Evolutionary conservation across 2,113 vertebrate genomes (phyloP).

Genomic region (Heterotilapia buettikoferi): DNA sequence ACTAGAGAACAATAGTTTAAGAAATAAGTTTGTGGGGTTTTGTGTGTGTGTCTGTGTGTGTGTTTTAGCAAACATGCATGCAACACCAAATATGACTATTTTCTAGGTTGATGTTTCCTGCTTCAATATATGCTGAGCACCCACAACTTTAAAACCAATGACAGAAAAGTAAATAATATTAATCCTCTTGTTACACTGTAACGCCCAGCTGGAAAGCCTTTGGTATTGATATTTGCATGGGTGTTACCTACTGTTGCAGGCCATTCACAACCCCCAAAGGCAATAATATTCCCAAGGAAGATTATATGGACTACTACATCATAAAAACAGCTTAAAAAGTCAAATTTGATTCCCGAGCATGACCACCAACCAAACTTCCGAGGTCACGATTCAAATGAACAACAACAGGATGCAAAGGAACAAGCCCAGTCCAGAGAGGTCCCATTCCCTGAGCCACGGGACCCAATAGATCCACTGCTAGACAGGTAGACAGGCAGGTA

Average conservation of each 20-base stretch:
- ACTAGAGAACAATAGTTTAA: background rate
- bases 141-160: background rate
- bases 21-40: background rate
- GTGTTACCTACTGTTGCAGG: background rate
- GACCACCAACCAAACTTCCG: accelerated
- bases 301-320: background rate
- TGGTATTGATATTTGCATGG: background rate
- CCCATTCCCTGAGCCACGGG: background rate
- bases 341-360: background rate
- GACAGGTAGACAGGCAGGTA: background rate
- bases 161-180: background rate
- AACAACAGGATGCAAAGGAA: background rate
- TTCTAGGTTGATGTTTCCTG: background rate
- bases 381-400: background rate
- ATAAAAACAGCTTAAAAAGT: background rate
- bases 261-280: background rate
- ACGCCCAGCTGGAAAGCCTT: background rate
- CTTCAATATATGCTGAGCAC: background rate
- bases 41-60: background rate
- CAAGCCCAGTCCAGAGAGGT: background rate
- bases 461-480: background rate
- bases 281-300: background rate
- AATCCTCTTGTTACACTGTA: background rate
- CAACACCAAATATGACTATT: background rate
- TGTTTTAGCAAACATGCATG: background rate